A percentile compares a stretch with the other conserved stretches of the same genome.
These are phyloP conservation scores for Euplexia lucipara DNA, from an alignment of 2,888 invertebrate species.

Conservation along the genomic window DNA sequence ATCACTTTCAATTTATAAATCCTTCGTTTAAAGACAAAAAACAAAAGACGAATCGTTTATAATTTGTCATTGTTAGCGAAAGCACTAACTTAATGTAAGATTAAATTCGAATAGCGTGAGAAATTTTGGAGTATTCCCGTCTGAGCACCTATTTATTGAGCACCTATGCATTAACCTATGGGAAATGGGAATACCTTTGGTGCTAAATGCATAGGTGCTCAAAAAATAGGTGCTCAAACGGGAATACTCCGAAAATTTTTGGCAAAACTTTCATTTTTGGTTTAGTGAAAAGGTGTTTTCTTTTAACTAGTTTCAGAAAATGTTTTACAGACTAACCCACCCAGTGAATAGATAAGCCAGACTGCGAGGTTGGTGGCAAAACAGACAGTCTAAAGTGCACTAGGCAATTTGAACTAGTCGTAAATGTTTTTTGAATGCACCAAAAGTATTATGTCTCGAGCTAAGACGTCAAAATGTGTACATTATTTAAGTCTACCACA, in stretches of 20 bases:
- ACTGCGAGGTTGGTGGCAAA: too few species aligned
- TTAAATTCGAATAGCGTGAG: background rate
- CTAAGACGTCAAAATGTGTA: too few species aligned
- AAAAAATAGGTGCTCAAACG: too few species aligned
- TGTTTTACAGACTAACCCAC: background rate
- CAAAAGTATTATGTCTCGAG: too few species aligned
- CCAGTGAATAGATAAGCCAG: background rate
- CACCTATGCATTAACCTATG: too few species aligned
- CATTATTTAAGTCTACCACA: too few species aligned
- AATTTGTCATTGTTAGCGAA: constrained; percentile 7
- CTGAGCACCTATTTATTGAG: too few species aligned
- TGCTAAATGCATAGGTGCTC: too few species aligned
- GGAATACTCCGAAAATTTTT: too few species aligned
- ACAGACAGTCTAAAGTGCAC: background rate
- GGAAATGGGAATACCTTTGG: too few species aligned
- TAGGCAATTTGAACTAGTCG: background rate
- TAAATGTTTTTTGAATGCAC: background rate
- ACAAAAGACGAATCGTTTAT: background rate
- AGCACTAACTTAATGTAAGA: background rate
- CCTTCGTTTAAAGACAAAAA: background rate
- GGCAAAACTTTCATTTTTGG: too few species aligned
- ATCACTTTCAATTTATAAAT: constrained; percentile 11
- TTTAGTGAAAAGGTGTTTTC: background rate
- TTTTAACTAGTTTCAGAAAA: too few species aligned
- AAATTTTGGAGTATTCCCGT: background rate